Percentiles rank a stretch among this genome's conserved stretches.
Evolutionary conservation across 2,797 vertebrate species (phyloP).

Genomic region (Notoglanidium macrostoma): DNA sequence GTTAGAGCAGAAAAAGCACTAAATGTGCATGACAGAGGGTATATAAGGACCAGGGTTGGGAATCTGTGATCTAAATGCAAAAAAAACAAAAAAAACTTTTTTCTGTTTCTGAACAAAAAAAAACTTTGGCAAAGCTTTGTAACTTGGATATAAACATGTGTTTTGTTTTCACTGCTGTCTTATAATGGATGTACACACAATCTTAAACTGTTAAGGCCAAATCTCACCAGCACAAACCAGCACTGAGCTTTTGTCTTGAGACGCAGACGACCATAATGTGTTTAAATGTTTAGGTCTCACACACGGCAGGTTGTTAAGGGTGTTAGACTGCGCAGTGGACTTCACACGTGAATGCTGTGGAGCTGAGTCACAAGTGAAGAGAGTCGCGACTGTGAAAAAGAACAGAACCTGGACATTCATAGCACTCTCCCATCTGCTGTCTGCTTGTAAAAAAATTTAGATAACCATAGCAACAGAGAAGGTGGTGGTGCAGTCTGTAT

Average conservation of each 20-base stretch:
- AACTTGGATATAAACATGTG: slow-evolving; percentile 8
- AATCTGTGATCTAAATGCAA: background rate
- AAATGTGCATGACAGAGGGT: background rate
- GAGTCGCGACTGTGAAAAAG: slow-evolving; percentile 13
- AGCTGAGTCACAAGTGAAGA: slow-evolving; percentile 40
- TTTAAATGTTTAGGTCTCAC: slow-evolving; percentile 29
- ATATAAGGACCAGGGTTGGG: background rate
- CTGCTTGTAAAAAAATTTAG: slow-evolving; percentile 32
- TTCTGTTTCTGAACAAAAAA: background rate
- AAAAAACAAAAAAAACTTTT: too few relatives aligned
- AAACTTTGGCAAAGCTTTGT: background rate
- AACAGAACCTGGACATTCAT: slow-evolving; percentile 26
- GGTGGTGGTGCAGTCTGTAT: slow-evolving; percentile 10
- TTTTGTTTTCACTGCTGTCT: slow-evolving; percentile 15
- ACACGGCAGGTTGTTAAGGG: slow-evolving; percentile 13
- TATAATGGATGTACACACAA: slow-evolving; percentile 6
- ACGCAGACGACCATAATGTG: background rate
- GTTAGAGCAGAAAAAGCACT: background rate
- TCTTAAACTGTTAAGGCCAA: background rate
- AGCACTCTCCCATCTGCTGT: slow-evolving; percentile 57
- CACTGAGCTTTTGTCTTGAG: background rate
- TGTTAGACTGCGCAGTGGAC: slow-evolving; percentile 23
- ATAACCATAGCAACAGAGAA: slow-evolving; percentile 48
- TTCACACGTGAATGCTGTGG: slow-evolving; percentile 21
- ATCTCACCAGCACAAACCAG: background rate